Percentiles rank a stretch among this genome's conserved stretches.
Conservation (phyloP, 1,140 invertebrate genomes). For the Magallana ariakensis region DNA sequence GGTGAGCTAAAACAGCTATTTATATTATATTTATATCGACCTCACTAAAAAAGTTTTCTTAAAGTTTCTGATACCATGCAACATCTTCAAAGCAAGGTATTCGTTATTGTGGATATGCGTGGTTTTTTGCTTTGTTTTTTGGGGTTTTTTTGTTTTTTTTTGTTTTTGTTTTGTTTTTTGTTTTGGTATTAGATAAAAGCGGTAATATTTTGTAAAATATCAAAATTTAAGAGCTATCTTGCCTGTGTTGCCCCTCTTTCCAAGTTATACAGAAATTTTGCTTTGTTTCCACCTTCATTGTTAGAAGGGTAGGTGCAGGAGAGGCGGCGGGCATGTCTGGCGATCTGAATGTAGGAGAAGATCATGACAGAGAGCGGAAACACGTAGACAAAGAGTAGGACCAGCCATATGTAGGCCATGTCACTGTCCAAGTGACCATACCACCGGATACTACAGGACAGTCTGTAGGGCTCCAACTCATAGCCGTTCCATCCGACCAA, state of each 20-base stretch:
- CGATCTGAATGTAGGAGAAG: conserved; percentile 38
- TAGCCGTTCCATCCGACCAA: conserved; percentile 44
- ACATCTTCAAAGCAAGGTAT: too few species aligned
- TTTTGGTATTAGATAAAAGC: too few species aligned
- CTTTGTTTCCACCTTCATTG: neutral
- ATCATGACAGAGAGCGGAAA: conserved; percentile 36
- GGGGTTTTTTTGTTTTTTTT: too few species aligned
- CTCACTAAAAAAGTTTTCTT: too few species aligned
- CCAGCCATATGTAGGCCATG: neutral
- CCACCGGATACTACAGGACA: conserved; percentile 48
- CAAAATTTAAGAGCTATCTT: neutral
- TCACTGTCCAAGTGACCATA: neutral
- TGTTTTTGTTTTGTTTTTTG: too few species aligned
- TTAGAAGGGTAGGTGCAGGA: neutral
- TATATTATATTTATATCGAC: neutral
- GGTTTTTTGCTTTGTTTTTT: too few species aligned
- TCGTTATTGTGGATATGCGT: too few species aligned
- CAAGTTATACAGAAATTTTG: neutral
- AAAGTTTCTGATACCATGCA: too few species aligned
- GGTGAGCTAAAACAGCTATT: too few species aligned
- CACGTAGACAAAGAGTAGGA: conserved; percentile 18
- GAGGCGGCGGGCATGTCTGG: neutral
- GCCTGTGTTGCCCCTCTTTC: neutral
- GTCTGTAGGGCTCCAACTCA: neutral
- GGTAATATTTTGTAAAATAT: too few species aligned